phyloP scores from a whole-genome alignment of 64 coral and sea anemone genomes.

The Pocillopora damicornis region DNA sequence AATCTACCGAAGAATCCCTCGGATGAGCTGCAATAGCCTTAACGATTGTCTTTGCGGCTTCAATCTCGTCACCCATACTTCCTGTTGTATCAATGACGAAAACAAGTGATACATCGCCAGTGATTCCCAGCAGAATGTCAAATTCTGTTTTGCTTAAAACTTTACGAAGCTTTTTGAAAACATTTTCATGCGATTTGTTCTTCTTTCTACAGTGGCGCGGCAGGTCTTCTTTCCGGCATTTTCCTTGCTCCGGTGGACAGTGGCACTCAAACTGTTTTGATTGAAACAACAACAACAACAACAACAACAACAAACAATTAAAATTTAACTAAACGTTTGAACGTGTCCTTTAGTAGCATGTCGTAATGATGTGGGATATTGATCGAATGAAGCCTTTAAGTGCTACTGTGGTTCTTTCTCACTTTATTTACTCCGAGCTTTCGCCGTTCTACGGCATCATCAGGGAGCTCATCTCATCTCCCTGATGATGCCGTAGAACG shows the following conservation, averaged over 20 bases:
- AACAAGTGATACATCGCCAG: slow-evolving; percentile 60
- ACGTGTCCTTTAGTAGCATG: no score
- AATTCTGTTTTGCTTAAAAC: slow-evolving; percentile 36
- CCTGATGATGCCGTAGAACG: no score
- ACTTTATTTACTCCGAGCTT: no score
- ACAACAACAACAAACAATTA: background rate
- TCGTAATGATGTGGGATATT: no score
- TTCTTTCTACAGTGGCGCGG: background rate
- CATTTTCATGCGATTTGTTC: slow-evolving; percentile 9
- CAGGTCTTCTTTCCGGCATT: background rate
- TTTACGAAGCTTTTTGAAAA: slow-evolving; percentile 28
- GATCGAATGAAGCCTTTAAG: no score
- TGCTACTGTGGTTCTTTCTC: no score
- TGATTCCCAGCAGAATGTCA: slow-evolving; percentile 53
- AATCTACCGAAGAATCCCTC: slow-evolving; percentile 32
- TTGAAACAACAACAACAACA: background rate
- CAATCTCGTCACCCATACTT: slow-evolving; percentile 51
- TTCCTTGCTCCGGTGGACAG: background rate
- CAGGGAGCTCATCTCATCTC: no score
- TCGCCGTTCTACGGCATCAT: no score
- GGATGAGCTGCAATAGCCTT: slow-evolving; percentile 56
- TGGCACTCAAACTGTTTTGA: background rate
- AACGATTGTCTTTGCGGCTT: slow-evolving; percentile 53
- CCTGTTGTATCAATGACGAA: slow-evolving; percentile 67
- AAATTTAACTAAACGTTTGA: no score